phyloP scores from a whole-genome alignment of 2,888 invertebrate genomes.

The Torymus aiolomorphi region DNA sequence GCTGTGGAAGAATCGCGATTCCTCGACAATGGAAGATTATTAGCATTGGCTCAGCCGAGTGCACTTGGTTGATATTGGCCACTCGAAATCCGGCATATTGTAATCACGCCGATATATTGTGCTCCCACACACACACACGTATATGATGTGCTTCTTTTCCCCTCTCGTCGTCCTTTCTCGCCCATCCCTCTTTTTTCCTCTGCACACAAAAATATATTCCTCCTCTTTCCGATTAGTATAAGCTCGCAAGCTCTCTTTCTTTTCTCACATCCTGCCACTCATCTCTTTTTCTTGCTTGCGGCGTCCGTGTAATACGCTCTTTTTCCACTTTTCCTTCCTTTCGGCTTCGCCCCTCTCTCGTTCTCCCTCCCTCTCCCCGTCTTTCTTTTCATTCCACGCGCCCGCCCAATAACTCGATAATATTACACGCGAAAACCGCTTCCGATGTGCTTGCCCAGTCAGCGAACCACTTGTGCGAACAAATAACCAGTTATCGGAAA shows the following conservation, averaged over 20 bases:
- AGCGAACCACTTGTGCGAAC: conserved; percentile 72
- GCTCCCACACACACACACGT: conserved; percentile 50
- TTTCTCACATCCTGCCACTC: not conserved
- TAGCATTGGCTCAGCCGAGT: conserved; percentile 70
- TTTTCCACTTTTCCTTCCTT: not conserved
- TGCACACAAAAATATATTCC: not conserved
- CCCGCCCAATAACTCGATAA: conserved; percentile 71
- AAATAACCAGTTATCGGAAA: conserved; percentile 74
- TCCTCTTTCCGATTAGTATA: conserved; percentile 1
- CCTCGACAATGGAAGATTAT: conserved; percentile 70
- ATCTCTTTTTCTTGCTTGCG: not conserved
- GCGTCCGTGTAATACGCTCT: not conserved
- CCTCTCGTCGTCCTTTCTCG: conserved; percentile 41
- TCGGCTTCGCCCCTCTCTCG: not conserved
- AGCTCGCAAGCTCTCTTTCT: conserved; percentile 20
- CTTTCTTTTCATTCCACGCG: conserved; percentile 57
- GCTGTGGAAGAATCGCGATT: conserved; percentile 59
- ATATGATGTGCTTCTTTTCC: conserved; percentile 52
- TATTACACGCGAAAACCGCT: conserved; percentile 73
- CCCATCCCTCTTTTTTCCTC: not conserved
- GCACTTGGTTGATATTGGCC: conserved; percentile 69
- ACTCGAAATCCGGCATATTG: conserved; percentile 70
- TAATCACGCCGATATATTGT: conserved; percentile 73
- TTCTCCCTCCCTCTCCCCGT: conserved; percentile 13
- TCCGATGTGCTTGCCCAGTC: conserved; percentile 71